These are phyloP conservation scores for Andricus quercusramuli DNA, from an alignment of 2,888 invertebrate genomes.

Conservation along the genomic window DNA sequence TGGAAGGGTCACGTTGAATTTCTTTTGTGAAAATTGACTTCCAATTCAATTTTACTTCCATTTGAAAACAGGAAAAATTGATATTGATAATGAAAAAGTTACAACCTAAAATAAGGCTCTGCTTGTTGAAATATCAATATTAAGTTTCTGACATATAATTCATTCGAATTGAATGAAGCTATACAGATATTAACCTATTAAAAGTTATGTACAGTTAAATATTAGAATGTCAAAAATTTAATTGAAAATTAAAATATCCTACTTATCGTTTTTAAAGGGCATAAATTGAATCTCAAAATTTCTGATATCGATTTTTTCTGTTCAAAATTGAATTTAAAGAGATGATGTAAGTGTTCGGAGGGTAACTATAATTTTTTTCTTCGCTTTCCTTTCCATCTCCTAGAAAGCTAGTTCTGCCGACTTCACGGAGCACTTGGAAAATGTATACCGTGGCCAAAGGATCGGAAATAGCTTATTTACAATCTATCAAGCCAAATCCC, in stretches of 20 bases:
- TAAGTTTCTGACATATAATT: constrained; percentile 3
- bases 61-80: constrained; percentile 12
- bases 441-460: constrained; percentile 4
- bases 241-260: not conserved
- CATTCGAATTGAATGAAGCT: constrained; percentile 2
- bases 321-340: not conserved
- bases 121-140: not conserved
- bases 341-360: not conserved
- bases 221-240: not conserved
- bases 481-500: constrained; percentile 56
- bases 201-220: not conserved
- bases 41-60: not conserved
- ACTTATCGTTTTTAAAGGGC: not conserved
- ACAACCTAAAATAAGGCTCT: not conserved
- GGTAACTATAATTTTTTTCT: not conserved
- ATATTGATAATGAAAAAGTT: not conserved
- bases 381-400: constrained; percentile 13
- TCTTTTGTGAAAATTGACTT: not conserved
- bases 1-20: not conserved
- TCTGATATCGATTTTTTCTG: constrained; percentile 15
- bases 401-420: constrained; percentile 10
- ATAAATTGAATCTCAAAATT: not conserved
- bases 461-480: constrained; percentile 46
- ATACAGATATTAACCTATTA: not conserved
- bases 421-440: not conserved